phyloP scores from a whole-genome alignment of 92 coral and sea anemone species.

The Palythoa heliodiscus region DNA sequence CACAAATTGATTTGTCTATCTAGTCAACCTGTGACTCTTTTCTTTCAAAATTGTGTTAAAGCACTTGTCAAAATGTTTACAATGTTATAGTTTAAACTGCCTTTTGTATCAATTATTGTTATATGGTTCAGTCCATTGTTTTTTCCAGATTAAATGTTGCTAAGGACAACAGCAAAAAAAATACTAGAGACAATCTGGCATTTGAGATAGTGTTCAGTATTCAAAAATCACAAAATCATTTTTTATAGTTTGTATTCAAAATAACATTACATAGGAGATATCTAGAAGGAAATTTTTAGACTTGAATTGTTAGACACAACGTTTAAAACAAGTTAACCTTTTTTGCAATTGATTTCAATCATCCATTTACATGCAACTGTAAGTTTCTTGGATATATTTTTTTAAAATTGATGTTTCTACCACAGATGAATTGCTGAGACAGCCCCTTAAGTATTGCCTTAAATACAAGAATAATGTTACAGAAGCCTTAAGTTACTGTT shows the following conservation, averaged over 20 bases:
- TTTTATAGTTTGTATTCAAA: conserved; percentile 9
- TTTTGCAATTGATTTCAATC: background rate
- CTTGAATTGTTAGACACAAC: background rate
- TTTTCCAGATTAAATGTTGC: conserved; percentile 3
- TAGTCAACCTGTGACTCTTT: conserved; percentile 17
- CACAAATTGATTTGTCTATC: conserved; percentile 15
- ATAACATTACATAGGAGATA: conserved; percentile 11
- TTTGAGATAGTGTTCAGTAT: background rate
- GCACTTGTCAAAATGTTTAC: conserved; percentile 6
- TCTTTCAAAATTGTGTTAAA: conserved; percentile 13
- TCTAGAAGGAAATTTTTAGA: conserved; percentile 5
- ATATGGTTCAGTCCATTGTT: conserved; percentile 27
- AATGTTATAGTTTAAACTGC: conserved; percentile 2
- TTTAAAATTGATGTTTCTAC: background rate
- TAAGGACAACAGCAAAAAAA: conserved; percentile 16
- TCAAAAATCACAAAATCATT: background rate
- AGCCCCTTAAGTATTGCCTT: conserved; percentile 4
- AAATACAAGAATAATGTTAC: background rate
- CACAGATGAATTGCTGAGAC: background rate
- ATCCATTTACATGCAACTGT: background rate
- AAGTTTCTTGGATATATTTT: background rate
- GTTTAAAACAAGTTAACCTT: background rate
- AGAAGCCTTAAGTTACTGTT: conserved; percentile 18
- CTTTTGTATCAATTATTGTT: background rate
- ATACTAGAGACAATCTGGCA: conserved; percentile 15